Percentiles rank a stretch among this genome's conserved stretches.
These are phyloP conservation scores for Alloscopus bannaensis DNA, from an alignment of 2,888 invertebrate genomes.

Conservation along the genomic window DNA sequence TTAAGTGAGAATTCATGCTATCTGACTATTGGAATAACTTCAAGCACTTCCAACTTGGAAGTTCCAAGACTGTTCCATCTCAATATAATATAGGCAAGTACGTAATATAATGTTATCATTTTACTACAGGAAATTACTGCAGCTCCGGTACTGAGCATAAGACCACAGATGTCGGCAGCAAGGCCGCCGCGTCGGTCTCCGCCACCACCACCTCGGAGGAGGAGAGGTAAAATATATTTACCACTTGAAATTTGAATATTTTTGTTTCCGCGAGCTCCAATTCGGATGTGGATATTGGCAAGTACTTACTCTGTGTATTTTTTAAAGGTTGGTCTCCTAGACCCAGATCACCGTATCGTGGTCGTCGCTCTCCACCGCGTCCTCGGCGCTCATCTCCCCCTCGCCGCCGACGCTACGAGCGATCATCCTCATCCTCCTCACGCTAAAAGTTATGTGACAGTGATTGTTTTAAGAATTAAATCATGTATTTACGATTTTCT, in stretches of 20 bases:
- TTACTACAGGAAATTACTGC: constrained; percentile 88
- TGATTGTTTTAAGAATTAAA: no score
- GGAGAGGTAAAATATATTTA: constrained; percentile 58
- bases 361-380: constrained; percentile 73
- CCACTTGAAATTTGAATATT: background rate
- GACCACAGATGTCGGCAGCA: constrained; percentile 71
- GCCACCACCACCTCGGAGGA: constrained; percentile 70
- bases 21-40: constrained; percentile 15
- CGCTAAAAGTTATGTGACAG: constrained; percentile 61
- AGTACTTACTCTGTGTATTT: constrained; percentile 5
- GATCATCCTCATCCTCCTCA: constrained; percentile 72
- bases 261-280: no score
- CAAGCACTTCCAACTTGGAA: no score
- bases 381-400: constrained; percentile 65
- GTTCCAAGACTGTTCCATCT: background rate
- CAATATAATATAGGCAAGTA: background rate
- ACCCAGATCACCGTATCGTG: constrained; percentile 73
- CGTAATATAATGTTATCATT: background rate
- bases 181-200: constrained; percentile 74
- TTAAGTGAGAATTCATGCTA: no score
- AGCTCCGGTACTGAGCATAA: constrained; percentile 88
- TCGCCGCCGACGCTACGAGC: constrained; percentile 71
- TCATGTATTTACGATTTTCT: no score
- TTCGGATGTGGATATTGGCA: no score
- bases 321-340: constrained; percentile 79